Evolutionary conservation across 2,888 invertebrate genomes (phyloP), one percentile per base, ranked within the genome.

Genomic region (Pollenia angustigena): DNA sequence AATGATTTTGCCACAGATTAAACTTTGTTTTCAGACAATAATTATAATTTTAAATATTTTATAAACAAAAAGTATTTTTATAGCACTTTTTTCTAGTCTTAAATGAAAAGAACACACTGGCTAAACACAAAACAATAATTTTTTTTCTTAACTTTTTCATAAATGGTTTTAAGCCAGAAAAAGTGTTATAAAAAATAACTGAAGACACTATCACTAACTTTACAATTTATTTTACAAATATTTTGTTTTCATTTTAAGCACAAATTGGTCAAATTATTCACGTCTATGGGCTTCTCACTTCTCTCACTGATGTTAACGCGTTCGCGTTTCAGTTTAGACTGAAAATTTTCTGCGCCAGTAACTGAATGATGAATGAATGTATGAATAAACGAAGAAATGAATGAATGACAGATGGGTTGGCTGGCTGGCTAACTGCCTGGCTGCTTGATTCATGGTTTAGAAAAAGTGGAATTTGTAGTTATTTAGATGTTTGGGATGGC

Each of bases 291-390:
- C 12, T 46, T 1, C 11, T n/a, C 8, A 46, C 32, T 69, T 64
- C 10, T 72, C 10, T 32, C 6, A n/a, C 23, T 69, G 84, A 64
- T 90, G 89, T 89, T 88, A 88, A 87, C 90, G 87, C 89, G 88
- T 88, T 89, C 89, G 90, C 89, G 90, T 87, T 89, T 89, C 87
- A 88, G 87, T 88, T 85, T 83, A 85, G 81, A 90, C 90, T 90
- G 86, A 89, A 88, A 86, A 60, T 66, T 48, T 60, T 88, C 87
- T 88, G 88, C 89, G 90, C 90, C 75, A 81, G 11, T 52, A 46
- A 18, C 56, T 76, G 18, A 64, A 6, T 23, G 23, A 72, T 54
- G 82, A 60, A 72, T 84, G 78, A 69, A 64, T 74, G 78, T 62
- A 64, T 74, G 56, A 62, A 60, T 50, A 42, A 75, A 23, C 58